phyloP scores from a whole-genome alignment of 2,888 invertebrate genomes.

The Lasioglossum villosulum region DNA sequence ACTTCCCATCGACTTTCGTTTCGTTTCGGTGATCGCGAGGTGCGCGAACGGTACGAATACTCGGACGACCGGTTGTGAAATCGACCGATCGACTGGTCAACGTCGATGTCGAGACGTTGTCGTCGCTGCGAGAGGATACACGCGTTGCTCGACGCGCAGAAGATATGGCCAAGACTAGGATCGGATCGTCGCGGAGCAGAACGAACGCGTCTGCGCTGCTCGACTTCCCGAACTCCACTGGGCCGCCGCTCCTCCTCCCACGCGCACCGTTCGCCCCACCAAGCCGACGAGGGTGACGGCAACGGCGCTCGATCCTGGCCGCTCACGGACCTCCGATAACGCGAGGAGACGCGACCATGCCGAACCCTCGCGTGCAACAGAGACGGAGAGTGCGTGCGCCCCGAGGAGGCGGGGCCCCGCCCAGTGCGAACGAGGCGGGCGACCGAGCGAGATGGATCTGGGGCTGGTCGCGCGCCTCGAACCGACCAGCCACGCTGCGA shows the following conservation, averaged over 20 bases:
- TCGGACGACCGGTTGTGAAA: background rate
- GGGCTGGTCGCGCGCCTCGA: constrained; percentile 24
- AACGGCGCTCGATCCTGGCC: constrained; percentile 78
- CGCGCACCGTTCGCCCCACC: constrained; percentile 78
- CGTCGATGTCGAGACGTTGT: background rate
- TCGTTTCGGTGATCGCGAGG: background rate
- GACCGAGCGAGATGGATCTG: constrained; percentile 25
- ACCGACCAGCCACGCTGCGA: constrained; percentile 21
- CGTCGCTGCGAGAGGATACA: background rate
- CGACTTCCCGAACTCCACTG: constrained; percentile 84
- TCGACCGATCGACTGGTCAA: no score
- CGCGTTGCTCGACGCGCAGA: background rate
- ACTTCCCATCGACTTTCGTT: constrained; percentile 35
- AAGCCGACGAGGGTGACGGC: constrained; percentile 19
- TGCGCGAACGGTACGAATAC: background rate
- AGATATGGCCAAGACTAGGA: constrained; percentile 20
- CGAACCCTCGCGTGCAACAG: constrained; percentile 66
- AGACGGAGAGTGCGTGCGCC: constrained; percentile 36
- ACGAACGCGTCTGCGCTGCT: constrained; percentile 83
- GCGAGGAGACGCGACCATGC: constrained; percentile 43
- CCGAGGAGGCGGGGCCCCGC: constrained; percentile 45
- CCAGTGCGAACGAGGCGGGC: constrained; percentile 28
- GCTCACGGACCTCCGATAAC: constrained; percentile 44
- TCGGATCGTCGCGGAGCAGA: constrained; percentile 68
- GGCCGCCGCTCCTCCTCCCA: constrained; percentile 82